These are phyloP conservation scores for Acanthornis magna DNA, from an alignment of 2,797 vertebrate species.

Conservation along the genomic window DNA sequence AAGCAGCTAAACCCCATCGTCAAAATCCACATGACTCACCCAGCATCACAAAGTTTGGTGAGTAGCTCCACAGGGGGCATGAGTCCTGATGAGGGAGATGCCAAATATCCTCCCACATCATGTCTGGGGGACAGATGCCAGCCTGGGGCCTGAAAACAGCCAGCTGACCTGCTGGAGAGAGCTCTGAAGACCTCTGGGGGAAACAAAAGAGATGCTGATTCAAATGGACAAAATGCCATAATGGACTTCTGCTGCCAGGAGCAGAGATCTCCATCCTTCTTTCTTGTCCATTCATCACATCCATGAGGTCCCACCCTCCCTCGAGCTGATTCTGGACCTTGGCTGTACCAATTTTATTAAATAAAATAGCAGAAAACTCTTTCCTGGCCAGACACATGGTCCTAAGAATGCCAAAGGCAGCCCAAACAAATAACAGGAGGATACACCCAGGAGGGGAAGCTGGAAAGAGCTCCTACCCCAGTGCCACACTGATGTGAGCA, in stretches of 20 bases:
- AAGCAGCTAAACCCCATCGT: not conserved
- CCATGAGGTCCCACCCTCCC: not conserved
- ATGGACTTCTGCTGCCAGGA: not conserved
- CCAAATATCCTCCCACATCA: not conserved
- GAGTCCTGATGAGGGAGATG: not conserved
- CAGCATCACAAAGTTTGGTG: not conserved
- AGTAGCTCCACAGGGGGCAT: rapidly evolving
- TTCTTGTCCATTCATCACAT: not conserved
- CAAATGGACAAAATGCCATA: not conserved
- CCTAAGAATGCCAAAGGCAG: not conserved
- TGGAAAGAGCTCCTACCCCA: not conserved
- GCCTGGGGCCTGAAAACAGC: not conserved
- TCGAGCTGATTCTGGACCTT: not conserved
- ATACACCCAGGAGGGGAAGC: not conserved
- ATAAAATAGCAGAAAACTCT: not conserved
- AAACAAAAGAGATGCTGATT: not conserved
- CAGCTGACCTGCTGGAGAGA: not conserved
- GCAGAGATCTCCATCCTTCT: not conserved
- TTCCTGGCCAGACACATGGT: not conserved
- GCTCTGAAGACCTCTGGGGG: not conserved
- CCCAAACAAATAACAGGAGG: not conserved
- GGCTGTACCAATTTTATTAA: not conserved
- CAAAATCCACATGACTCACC: not conserved
- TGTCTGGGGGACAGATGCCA: not conserved
- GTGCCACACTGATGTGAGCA: not conserved